These are phyloP conservation scores for Rhynchophorus ferrugineus DNA, from an alignment of 1,140 invertebrate species.

Conservation along the genomic window DNA sequence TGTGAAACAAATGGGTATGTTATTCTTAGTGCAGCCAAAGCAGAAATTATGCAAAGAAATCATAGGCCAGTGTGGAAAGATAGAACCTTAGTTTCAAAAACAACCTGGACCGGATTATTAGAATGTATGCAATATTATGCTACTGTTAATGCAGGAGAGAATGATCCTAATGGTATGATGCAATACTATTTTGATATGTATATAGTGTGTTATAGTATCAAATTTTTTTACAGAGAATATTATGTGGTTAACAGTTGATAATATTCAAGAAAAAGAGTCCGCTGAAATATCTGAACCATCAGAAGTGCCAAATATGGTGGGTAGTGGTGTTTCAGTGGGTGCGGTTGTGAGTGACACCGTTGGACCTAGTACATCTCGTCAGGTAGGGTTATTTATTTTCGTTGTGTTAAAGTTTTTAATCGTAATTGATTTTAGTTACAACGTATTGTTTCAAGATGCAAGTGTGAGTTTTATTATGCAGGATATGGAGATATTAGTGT, in stretches of 20 bases:
- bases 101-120: conserved; percentile 88
- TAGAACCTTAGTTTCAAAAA: conserved; percentile 82
- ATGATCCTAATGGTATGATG: conserved; percentile 44
- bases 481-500: conserved; percentile 80
- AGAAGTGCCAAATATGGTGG: conserved; percentile 77
- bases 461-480: conserved; percentile 96
- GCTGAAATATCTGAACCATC: conserved; percentile 66
- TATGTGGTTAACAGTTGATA: conserved; percentile 90
- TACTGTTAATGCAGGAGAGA: conserved; percentile 79
- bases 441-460: conserved; percentile 92
- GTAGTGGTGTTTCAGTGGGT: conserved; percentile 92
- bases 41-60: conserved; percentile 83
- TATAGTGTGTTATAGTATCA: too few species aligned
- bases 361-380: conserved; percentile 62
- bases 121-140: conserved; percentile 99
- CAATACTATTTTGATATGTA: background rate
- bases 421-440: conserved; percentile 59
- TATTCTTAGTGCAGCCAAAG: conserved; percentile 90
- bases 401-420: conserved; percentile 2
- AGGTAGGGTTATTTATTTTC: conserved; percentile 34
- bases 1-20: conserved; percentile 96
- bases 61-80: conserved; percentile 91
- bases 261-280: conserved; percentile 81
- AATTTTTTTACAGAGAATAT: conserved; percentile 65
- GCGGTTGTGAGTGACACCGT: conserved; percentile 90